phyloP scores from a whole-genome alignment of 2,888 invertebrate species.

The Dromius quadrimaculatus region DNA sequence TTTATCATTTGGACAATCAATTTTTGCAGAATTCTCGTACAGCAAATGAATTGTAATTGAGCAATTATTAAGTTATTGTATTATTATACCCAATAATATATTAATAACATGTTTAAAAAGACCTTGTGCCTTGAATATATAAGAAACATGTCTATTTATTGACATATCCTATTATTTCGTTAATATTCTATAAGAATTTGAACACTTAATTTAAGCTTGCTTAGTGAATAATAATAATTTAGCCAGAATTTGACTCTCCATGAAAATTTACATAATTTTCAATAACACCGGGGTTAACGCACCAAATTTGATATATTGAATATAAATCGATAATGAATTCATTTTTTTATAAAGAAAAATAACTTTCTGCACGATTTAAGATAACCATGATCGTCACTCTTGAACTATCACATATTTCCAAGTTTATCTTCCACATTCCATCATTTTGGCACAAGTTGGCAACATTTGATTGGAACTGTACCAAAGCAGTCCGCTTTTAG shows the following conservation, averaged over 20 bases:
- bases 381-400: no score
- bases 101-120: constrained; percentile 22
- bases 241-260: constrained; percentile 20
- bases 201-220: constrained; percentile 23
- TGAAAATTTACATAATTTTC: constrained; percentile 31
- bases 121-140: constrained; percentile 12
- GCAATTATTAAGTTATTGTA: constrained; percentile 7
- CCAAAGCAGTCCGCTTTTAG: no score
- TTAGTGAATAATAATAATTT: constrained; percentile 28
- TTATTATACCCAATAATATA: constrained; percentile 5
- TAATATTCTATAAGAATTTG: constrained; percentile 21
- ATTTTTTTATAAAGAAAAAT: no score
- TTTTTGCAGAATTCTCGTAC: not conserved
- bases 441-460: no score
- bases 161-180: constrained; percentile 4
- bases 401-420: no score
- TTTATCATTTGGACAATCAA: no score
- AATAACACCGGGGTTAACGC: constrained; percentile 21
- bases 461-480: no score
- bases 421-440: no score
- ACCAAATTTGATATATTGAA: constrained; percentile 23
- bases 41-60: not conserved
- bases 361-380: no score
- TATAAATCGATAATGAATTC: no score
- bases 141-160: constrained; percentile 5